Evolutionary conservation across 2,888 invertebrate species (phyloP), one percentile per base, ranked within the genome.

Genomic region (Hecatera dysodea): DNA sequence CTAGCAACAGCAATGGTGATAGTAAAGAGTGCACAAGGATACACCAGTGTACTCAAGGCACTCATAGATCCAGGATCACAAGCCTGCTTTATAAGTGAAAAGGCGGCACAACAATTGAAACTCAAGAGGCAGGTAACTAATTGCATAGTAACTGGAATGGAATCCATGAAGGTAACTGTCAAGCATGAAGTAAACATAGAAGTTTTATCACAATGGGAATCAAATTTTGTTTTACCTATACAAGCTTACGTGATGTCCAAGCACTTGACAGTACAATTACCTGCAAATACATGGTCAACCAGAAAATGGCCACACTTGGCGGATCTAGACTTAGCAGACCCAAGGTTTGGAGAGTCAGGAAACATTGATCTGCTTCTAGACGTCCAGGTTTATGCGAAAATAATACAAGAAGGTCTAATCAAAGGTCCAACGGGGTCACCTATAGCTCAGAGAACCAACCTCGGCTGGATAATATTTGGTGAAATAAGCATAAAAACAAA

Each of bases 251-350:
- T 52, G 53, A 53, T 53, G 50, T 22, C 50, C 24, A 50, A 52
- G 52, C 52, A 52, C 17, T 52, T 52, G 52, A 52, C 52, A 52
- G 15, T 52, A 52, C 52, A 52, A 29, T 52, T 52, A 52, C 52
- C 27, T 52, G 52, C 27, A 19, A 52, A 27, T 27, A 52, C 52
- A 52, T 52, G 52, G 52, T 27, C 27, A 52, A 27, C 27, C 17
- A 52, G 11, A 29, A 53, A 53, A 33, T 53, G 53, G 53, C 29
- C 29, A 53, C 53, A 53, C 29, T 53, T 53, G 27, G 17, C 52
- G 17, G 52, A 52, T 52, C 27, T 52, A 27, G 27, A 52, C 17
- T 52, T 52, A 27, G 52, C 52, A 52, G 52, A 52, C 8, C 27
- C 27, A 52, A 52, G 27, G 27, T 52, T 27, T 52, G 52, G 52